A percentile compares a stretch with the other conserved stretches of the same genome.
phyloP scores from a whole-genome alignment of 1,140 invertebrate genomes.

The Holotrichia oblita region DNA sequence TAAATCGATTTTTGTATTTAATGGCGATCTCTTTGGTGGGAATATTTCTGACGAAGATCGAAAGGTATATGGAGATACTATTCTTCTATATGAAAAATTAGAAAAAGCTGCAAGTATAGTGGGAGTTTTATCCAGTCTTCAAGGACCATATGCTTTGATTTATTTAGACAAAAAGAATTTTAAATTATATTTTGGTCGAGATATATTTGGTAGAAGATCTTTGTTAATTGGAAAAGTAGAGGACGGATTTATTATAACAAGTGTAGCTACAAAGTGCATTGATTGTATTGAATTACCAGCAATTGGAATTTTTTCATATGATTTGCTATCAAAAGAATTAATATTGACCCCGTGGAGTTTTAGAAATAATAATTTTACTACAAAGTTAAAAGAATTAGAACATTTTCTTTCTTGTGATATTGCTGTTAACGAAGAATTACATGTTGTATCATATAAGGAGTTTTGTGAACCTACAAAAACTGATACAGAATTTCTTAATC shows the following conservation, averaged over 20 bases:
- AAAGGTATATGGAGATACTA: constrained; percentile 61
- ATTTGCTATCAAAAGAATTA: constrained; percentile 64
- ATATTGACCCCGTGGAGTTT: constrained; percentile 62
- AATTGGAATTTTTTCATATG: constrained; percentile 72
- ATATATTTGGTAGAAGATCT: constrained; percentile 86
- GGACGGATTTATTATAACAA: constrained; percentile 65
- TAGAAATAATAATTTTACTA: constrained; percentile 55
- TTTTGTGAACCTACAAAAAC: constrained; percentile 28
- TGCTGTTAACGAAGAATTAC: constrained; percentile 42
- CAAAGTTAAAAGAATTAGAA: constrained; percentile 59
- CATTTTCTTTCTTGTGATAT: constrained; percentile 59
- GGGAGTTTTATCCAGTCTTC: constrained; percentile 65
- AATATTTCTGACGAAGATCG: constrained; percentile 45
- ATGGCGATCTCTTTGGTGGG: constrained; percentile 82
- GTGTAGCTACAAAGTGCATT: constrained; percentile 67
- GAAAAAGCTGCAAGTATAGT: constrained; percentile 61
- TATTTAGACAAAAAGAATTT: constrained; percentile 74
- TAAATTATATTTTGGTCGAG: constrained; percentile 84
- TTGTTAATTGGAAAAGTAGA: constrained; percentile 72
- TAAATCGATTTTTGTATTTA: constrained; percentile 77
- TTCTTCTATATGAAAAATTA: constrained; percentile 58
- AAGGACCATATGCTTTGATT: constrained; percentile 87
- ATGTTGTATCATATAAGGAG: constrained; percentile 39
- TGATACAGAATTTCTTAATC: constrained; percentile 42
- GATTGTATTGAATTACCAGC: constrained; percentile 78